phyloP scores from a whole-genome alignment of 2,888 invertebrate genomes.

The Peribatodes rhomboidaria region DNA sequence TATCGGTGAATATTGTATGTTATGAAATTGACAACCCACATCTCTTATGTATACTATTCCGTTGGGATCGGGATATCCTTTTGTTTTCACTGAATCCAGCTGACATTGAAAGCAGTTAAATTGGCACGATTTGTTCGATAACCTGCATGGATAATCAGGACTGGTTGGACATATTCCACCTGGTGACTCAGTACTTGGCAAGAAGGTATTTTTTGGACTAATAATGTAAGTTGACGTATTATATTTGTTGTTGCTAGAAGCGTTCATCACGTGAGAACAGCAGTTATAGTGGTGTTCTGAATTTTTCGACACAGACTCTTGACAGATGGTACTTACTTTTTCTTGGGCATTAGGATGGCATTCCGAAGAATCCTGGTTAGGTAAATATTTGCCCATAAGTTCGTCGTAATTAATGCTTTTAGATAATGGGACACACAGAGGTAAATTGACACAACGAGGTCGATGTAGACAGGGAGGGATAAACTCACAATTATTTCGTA shows the following conservation, averaged over 20 bases:
- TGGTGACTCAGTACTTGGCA: conserved; percentile 52
- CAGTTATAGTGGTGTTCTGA: conserved; percentile 57
- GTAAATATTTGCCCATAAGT: conserved; percentile 50
- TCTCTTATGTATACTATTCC: conserved; percentile 75
- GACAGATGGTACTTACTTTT: conserved; percentile 61
- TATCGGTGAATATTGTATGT: conserved; percentile 56
- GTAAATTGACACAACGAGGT: conserved; percentile 78
- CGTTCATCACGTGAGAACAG: conserved; percentile 57
- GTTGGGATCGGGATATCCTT: conserved; percentile 55
- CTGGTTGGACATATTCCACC: conserved; percentile 46
- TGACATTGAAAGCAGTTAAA: conserved; percentile 58
- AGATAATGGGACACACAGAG: conserved; percentile 72
- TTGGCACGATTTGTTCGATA: conserved; percentile 74
- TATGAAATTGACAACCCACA: conserved; percentile 77
- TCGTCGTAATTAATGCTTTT: conserved; percentile 69
- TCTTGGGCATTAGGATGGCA: conserved; percentile 57
- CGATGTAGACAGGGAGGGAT: conserved; percentile 76
- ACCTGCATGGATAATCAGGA: conserved; percentile 46
- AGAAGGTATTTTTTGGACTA: conserved; percentile 55
- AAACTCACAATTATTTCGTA: conserved; percentile 75
- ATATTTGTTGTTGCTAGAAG: conserved; percentile 56
- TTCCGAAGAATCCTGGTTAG: conserved; percentile 54
- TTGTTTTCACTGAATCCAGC: conserved; percentile 38
- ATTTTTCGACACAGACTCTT: conserved; percentile 55
- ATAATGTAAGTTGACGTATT: conserved; percentile 52